Percentiles rank a stretch among this genome's conserved stretches.
phyloP scores from a whole-genome alignment of 2,113 vertebrate species.

The Catharus bicknelli region DNA sequence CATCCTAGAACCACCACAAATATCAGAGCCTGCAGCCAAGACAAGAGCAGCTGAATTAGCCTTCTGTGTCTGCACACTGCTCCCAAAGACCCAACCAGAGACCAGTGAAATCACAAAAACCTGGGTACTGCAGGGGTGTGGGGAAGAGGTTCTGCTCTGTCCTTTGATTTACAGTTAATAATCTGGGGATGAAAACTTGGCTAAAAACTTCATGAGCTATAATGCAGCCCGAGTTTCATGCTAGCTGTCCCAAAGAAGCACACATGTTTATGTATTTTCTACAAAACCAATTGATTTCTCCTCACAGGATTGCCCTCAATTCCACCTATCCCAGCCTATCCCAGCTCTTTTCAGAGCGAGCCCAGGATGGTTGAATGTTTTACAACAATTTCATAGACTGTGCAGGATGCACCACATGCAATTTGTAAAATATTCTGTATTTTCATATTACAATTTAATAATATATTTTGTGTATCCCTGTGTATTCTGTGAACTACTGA shows the following conservation, averaged over 20 bases:
- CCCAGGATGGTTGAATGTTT: not conserved
- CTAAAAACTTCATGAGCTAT: not conserved
- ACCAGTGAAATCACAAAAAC: not conserved
- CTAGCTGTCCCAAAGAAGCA: not conserved
- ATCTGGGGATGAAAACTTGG: not conserved
- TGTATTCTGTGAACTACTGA: not conserved
- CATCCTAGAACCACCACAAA: slow-evolving; percentile 89
- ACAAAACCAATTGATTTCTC: not conserved
- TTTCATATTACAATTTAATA: not conserved
- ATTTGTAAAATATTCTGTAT: not conserved
- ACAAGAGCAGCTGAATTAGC: slow-evolving; percentile 17
- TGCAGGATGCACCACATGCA: not conserved
- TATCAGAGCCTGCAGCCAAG: slow-evolving; percentile 84
- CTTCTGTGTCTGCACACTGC: not conserved
- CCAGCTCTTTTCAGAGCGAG: not conserved
- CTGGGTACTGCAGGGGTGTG: rapidly evolving
- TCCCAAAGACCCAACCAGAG: not conserved
- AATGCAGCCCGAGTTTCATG: not conserved
- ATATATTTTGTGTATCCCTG: not conserved
- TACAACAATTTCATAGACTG: not conserved
- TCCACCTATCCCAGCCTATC: not conserved
- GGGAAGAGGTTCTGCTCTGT: not conserved
- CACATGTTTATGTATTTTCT: not conserved
- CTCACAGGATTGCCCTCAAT: not conserved
- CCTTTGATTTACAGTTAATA: not conserved